Evolutionary conservation across 2,797 vertebrate species (phyloP).

Genomic region (Sphaeramia orbicularis): DNA sequence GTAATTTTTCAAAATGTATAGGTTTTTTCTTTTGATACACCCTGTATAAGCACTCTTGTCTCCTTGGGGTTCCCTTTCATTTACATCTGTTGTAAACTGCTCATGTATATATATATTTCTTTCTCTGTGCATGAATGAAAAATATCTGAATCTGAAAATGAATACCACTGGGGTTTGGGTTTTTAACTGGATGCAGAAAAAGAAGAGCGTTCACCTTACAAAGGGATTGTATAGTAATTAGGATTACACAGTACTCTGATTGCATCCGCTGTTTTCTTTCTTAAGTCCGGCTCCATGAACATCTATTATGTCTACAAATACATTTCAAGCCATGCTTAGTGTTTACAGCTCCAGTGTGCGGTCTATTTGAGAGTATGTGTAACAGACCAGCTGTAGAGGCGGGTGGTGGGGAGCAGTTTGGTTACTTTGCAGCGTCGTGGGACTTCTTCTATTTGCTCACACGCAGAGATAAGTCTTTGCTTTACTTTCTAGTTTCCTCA

Average conservation of each 20-base stretch:
- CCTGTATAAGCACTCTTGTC: too few relatives aligned
- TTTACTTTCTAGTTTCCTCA: conserved; percentile 80
- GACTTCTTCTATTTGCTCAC: conserved; percentile 61
- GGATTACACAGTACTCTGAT: conserved; percentile 38
- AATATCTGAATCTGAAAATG: too few relatives aligned
- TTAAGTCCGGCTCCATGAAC: conserved; percentile 17
- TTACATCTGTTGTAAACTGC: too few relatives aligned
- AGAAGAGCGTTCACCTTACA: neutral
- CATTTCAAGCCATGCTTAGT: conserved; percentile 22
- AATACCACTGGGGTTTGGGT: too few relatives aligned
- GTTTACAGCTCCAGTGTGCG: conserved; percentile 14
- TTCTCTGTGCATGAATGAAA: too few relatives aligned
- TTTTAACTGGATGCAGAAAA: neutral
- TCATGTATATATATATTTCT: too few relatives aligned
- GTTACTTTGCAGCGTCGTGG: conserved; percentile 50
- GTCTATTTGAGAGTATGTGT: conserved; percentile 27
- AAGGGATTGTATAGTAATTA: conserved; percentile 23
- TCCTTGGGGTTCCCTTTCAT: too few relatives aligned
- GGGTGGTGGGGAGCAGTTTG: conserved; percentile 4
- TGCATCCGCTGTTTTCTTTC: conserved; percentile 47
- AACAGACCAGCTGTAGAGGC: conserved; percentile 31
- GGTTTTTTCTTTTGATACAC: too few relatives aligned
- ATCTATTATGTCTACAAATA: conserved; percentile 20
- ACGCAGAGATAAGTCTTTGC: conserved; percentile 68
- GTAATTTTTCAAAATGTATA: too few relatives aligned